Conservation (phyloP, 2,888 invertebrate species). For the Sabatieria punctata region DNA sequence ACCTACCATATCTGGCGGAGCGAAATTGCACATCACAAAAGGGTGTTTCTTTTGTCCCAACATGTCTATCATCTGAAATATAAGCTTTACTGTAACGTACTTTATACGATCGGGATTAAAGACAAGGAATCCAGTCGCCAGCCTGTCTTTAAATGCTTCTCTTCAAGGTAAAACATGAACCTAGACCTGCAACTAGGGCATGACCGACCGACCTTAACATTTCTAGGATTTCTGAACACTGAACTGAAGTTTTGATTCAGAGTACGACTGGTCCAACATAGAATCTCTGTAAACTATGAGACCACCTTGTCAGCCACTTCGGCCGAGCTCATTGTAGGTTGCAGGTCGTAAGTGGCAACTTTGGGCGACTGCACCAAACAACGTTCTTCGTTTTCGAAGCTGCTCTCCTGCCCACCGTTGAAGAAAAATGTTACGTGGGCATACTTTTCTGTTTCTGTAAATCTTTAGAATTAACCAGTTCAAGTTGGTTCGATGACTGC, state of each 20-base stretch:
- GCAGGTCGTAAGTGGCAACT: constrained; percentile 35
- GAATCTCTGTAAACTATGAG: no score
- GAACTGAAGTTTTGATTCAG: no score
- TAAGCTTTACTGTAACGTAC: neutral
- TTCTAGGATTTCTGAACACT: no score
- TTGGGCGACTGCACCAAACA: constrained; percentile 36
- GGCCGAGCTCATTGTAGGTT: constrained; percentile 35
- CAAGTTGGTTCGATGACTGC: no score
- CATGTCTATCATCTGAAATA: constrained; percentile 26
- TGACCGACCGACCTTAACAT: no score
- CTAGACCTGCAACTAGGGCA: no score
- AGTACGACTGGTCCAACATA: no score
- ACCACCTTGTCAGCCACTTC: constrained; percentile 33
- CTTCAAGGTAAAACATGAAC: no score
- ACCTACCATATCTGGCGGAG: constrained; percentile 39
- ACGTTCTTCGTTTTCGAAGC: constrained; percentile 34
- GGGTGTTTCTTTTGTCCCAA: constrained; percentile 30
- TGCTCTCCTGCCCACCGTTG: constrained; percentile 36
- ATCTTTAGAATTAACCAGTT: no score
- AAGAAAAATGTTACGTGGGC: constrained; percentile 40
- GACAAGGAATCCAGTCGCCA: no score
- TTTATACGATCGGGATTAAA: neutral
- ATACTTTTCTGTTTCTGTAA: constrained; percentile 36
- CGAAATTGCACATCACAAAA: constrained; percentile 38
- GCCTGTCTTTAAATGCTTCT: no score